phyloP scores from a whole-genome alignment of 2,797 vertebrate species.

The Luscinia luscinia region DNA sequence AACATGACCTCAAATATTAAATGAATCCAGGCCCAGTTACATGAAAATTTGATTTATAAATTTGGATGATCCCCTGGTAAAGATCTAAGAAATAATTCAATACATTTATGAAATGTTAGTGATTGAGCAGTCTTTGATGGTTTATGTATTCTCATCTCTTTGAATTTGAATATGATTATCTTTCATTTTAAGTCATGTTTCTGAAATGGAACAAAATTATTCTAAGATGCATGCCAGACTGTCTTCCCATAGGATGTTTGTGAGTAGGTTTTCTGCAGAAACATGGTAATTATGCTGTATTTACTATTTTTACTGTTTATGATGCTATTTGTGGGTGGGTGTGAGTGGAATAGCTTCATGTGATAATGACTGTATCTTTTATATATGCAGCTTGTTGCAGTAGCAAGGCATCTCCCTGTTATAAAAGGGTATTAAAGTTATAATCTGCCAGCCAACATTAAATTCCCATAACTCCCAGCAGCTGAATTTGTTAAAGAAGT shows the following conservation, averaged over 20 bases:
- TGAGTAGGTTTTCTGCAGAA: background rate
- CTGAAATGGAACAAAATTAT: constrained; percentile 29
- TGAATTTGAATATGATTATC: background rate
- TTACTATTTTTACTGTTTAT: constrained; percentile 51
- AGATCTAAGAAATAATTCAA: background rate
- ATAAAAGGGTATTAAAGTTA: background rate
- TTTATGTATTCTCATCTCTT: background rate
- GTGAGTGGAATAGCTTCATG: background rate
- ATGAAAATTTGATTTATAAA: background rate
- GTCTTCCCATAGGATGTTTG: background rate
- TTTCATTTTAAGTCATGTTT: constrained; percentile 14
- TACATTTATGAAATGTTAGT: background rate
- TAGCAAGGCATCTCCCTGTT: background rate
- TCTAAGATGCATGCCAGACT: background rate
- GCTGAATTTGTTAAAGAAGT: background rate
- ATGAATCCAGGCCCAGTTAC: background rate
- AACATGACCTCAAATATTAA: background rate
- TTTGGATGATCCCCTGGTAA: background rate
- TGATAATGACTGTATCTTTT: background rate
- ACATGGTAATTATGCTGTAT: constrained; percentile 27
- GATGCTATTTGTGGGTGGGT: background rate
- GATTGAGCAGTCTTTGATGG: background rate
- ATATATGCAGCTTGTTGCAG: background rate
- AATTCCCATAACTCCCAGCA: background rate
- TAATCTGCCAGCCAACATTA: background rate